Base-by-base conservation (phyloP, 2,888 invertebrate species). In the Patella caerulea region DNA sequence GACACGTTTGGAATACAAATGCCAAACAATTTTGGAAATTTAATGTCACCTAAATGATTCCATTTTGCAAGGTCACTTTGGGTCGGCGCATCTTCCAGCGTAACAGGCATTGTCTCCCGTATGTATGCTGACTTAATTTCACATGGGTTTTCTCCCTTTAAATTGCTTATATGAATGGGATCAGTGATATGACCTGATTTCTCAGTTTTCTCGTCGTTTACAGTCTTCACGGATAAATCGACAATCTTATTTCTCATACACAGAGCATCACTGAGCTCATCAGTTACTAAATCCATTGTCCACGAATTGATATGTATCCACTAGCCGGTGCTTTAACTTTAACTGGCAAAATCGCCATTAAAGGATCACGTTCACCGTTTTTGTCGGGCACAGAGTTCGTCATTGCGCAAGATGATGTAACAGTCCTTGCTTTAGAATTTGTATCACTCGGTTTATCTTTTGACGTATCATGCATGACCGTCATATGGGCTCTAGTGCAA, bases 21-120 rank as follows among this genome's bases (percentile, higher is more conserved):
- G 9, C 70, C 65, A 52, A 52, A 52, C 7, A 75, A 15, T n/a
- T 9, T n/a, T 11, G 55, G 75, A 53, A 70, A 52, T 19, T 19
- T 29, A 7, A 75, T 54, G 14, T 52, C 75, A 15, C 70, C 11
- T 53, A 75, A 53, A 75, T 75, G 55, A 0, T 11, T 15, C 75
- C 70, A 75, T 19, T 75, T 52, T 54, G 69, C 54, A 19, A 75
- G 70, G 24, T 71, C 54, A 14, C 70, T 53, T 17, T 75, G 70
- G 14, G 17, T 55, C 0, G 17, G 53, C 2, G 55, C 15, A 19
- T 75, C 69, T 24, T 17, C 17, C 17, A 19, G 3, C 69, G 45
- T 59, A 2, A 74, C n/a, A 2, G 74, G 65, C 1, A 74, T 56
- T 34, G 24, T 59, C 45, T 34, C n/a, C 15, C 53, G 71, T 53